Percentiles rank a stretch among this genome's conserved stretches.
Conservation (phyloP, 1,140 invertebrate genomes). For the Neotoxoptera formosana region DNA sequence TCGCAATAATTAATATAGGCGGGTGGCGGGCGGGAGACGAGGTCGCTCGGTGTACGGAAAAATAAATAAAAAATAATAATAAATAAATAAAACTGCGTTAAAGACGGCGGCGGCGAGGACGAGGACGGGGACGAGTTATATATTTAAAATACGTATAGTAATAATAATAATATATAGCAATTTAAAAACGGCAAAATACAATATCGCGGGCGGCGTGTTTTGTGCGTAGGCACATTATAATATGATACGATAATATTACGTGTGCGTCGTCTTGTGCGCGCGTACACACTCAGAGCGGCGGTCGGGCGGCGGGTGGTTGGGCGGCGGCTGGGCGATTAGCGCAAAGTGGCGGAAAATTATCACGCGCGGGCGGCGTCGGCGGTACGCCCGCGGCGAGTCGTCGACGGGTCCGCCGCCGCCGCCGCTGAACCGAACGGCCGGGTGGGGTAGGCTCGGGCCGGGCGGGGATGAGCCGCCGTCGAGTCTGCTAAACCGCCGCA, state of each 20-base stretch:
- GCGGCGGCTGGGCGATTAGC: not conserved
- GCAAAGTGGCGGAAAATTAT: constrained; percentile 1
- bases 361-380: no score
- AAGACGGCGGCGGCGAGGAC: not conserved
- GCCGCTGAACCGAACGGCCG: no score
- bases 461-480: no score
- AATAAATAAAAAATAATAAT: not conserved
- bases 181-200: constrained; percentile 3
- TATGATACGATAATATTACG: not conserved
- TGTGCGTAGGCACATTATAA: not conserved
- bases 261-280: no score
- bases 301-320: no score
- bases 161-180: not conserved
- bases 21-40: no score
- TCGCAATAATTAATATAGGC: not conserved
- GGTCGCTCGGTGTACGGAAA: not conserved
- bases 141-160: not conserved
- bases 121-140: not conserved
- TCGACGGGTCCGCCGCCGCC: not conserved
- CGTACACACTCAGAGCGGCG: no score
- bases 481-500: no score
- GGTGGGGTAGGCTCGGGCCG: no score
- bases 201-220: not conserved
- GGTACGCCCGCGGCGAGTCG: not conserved
- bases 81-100: not conserved